Evolutionary conservation across 2,113 vertebrate genomes (phyloP).

Genomic region (Ptyas mucosa): DNA sequence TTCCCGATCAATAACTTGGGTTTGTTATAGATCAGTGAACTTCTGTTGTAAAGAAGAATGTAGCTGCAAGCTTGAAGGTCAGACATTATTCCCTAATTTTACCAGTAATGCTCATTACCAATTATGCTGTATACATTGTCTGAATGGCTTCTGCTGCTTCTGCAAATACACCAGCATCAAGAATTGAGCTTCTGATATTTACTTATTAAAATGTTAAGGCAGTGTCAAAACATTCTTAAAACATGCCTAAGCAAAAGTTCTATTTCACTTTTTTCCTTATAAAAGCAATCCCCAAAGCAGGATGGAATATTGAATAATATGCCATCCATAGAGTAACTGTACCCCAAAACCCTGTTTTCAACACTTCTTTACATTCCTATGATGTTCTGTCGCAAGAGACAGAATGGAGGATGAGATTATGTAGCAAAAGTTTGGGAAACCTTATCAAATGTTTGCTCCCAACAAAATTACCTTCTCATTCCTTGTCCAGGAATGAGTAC

Average conservation of each 20-base stretch:
- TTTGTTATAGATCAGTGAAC: neutral
- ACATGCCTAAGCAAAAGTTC: neutral
- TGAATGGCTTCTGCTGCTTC: neutral
- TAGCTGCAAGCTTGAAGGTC: neutral
- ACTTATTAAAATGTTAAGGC: neutral
- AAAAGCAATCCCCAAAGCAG: neutral
- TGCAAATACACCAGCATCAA: neutral
- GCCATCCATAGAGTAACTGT: neutral
- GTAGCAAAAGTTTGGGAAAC: neutral
- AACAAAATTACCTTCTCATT: too few species aligned
- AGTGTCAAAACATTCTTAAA: neutral
- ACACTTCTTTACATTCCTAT: too few species aligned
- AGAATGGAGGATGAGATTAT: neutral
- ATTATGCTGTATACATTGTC: neutral
- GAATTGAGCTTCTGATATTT: neutral
- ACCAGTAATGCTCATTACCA: neutral
- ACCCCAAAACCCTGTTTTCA: neutral
- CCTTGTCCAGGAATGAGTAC: neutral
- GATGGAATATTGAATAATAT: neutral
- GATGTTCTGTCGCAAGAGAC: neutral
- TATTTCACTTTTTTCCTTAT: neutral
- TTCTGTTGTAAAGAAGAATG: neutral
- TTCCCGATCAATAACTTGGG: neutral
- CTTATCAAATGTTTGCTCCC: neutral
- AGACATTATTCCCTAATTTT: neutral